Evolutionary conservation across 2,797 vertebrate genomes (phyloP), one percentile per base, ranked within the genome.

Genomic region (Vespertilio murinus): DNA sequence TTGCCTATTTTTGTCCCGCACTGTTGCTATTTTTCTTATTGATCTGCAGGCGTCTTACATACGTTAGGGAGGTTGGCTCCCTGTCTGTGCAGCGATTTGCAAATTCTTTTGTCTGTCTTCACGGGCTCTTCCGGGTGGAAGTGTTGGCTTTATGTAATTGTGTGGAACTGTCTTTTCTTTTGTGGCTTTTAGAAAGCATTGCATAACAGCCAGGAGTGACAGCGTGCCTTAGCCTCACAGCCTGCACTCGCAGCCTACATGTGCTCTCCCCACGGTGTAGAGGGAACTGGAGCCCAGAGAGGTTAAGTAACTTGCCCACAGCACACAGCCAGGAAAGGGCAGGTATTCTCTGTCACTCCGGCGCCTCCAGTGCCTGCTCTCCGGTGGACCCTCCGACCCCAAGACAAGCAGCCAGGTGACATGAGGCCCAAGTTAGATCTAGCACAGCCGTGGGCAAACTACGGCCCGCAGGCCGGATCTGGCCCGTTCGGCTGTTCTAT

Each of bases 261-360:
- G 3, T 23, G 18, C 30, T 33, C 17, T 54, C 17, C 14, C 30
- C 25, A 0, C 45, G 20, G 3, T 25, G 8, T 0, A 69, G 80
- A 59, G 38, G 56, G 47, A 35, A 8, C 45, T 54, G 74, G 54
- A 23, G 74, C 47, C n/a, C n/a, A 23, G 47, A 22, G 38, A 84
- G 64, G 20, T 61, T n/a, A 22, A 33, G 75, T 45, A 33, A 61
- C 40, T 67, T 59, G 20, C 74, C 77, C 54, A 67, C 33, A 70
- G 28, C 67, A 38, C 30, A 78, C 0, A 8, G 18, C 54, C 49
- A 10, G 49, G 65, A 45, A 30, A 42, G 33, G 17, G 25, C 33
- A 75, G 33, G 25, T 12, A 30, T 16, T 23, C 71, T 67, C 30
- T 42, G 70, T 42, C 47, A 6, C 40, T 54, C 67, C 13, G 6